These are phyloP conservation scores for Pygmarrhopalites habei DNA, from an alignment of 1,140 invertebrate species.

Conservation along the genomic window DNA sequence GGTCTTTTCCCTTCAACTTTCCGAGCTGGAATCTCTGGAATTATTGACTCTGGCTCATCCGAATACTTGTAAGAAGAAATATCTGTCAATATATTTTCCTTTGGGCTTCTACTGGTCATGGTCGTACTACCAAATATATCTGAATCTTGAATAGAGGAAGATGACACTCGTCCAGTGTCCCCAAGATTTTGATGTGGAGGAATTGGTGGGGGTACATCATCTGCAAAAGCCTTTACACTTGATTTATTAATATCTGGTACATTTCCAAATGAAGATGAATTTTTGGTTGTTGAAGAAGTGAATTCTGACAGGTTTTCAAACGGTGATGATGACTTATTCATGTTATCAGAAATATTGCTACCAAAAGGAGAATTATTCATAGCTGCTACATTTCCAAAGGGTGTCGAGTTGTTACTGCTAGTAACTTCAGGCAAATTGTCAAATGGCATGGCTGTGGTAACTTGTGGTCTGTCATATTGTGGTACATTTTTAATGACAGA, in stretches of 20 bases:
- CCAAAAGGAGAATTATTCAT: too few species aligned
- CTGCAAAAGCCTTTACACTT: not conserved
- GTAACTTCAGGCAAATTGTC: conserved; percentile 1
- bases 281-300: not conserved
- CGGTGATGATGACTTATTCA: not conserved
- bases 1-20: too few species aligned
- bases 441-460: not conserved
- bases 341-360: too few species aligned
- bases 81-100: too few species aligned
- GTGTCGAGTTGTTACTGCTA: not conserved
- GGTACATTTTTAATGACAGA: too few species aligned
- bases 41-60: too few species aligned
- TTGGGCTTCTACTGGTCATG: too few species aligned
- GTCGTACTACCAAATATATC: not conserved
- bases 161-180: too few species aligned
- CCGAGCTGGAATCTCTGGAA: too few species aligned
- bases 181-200: conserved; percentile 10
- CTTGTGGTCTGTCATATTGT: too few species aligned
- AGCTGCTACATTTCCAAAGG: too few species aligned
- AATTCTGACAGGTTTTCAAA: not conserved
- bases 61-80: too few species aligned
- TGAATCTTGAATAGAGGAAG: not conserved
- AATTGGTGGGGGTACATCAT: conserved; percentile 2
- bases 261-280: not conserved
- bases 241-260: not conserved